Base-by-base conservation (phyloP, 1,140 invertebrate species). In the Zaprionus taronus region DNA sequence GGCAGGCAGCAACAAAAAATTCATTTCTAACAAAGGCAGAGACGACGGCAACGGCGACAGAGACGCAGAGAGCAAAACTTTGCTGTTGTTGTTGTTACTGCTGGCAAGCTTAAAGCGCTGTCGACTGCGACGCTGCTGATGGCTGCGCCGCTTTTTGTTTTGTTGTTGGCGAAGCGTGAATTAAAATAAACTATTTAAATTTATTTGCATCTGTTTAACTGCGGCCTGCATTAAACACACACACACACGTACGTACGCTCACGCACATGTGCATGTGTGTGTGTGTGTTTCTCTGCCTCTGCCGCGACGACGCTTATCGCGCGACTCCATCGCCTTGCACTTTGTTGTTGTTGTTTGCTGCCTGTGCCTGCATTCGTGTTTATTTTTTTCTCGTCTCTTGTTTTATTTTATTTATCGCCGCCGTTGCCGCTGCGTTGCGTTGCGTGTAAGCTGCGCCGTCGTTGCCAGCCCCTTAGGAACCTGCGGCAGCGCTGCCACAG, bases 101-200 rank as follows among this genome's bases (percentile, higher is more conserved):
- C 9, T 57, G 66, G 72, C 72, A 64, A 75, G 72, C 72, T 75
- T 75, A 75, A 71, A 75, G 72, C 72, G 72, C 72, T 75, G 72
- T 53, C 24, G 12, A 17, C 72, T 58, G 62, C 60, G 66, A 38
- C 66, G 66, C 72, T 70, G 74, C 57, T 75, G 80, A 69, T 72
- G 66, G 67, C 58, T 64, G 53, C 58, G 66, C 44, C 63, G 66
- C 58, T 51, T 74, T 74, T 84, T 84, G 72, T 63, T 62, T 67
- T 80, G 72, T 83, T 87, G 83, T 83, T 81, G 84, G 74, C 81
- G 84, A 87, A 87, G 84, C 84, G 84, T 87, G 84, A 87, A 87
- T 87, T 87, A 87, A 87, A 87, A 87, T 87, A 87, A 87, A 87
- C 84, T 87, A 87, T 87, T 87, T 87, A 87, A 87, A 87, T 87